These are phyloP conservation scores for Lutraria lutraria DNA, from an alignment of 2,888 invertebrate genomes.

Conservation along the genomic window DNA sequence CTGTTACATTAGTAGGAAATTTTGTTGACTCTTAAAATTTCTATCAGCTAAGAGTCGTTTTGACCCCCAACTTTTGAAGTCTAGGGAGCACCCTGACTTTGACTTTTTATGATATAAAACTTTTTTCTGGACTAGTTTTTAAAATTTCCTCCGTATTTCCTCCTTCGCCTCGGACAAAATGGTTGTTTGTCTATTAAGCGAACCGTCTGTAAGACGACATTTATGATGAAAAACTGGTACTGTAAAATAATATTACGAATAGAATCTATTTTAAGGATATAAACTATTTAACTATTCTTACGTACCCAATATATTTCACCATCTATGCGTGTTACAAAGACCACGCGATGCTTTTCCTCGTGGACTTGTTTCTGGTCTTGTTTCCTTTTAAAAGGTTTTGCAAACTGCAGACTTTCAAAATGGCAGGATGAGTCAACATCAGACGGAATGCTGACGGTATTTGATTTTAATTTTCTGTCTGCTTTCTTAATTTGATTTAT, in stretches of 20 bases:
- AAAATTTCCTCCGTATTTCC: background rate
- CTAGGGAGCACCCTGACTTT: no score
- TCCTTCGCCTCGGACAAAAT: no score
- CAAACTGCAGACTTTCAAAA: constrained; percentile 33
- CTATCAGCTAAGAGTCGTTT: no score
- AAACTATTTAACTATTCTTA: background rate
- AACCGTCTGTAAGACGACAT: no score
- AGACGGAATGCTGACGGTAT: background rate
- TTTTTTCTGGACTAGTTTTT: background rate
- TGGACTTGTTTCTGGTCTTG: constrained; percentile 35
- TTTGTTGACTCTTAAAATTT: no score
- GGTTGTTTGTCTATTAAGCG: no score
- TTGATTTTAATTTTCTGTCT: constrained; percentile 26
- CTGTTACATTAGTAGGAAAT: no score
- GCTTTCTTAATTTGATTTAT: background rate
- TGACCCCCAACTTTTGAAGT: no score
- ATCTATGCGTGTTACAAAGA: constrained; percentile 30
- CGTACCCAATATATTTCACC: constrained; percentile 23
- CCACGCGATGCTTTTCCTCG: constrained; percentile 38
- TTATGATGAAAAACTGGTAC: no score
- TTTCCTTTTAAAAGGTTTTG: constrained; percentile 8
- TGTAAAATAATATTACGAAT: no score
- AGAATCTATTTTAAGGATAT: background rate
- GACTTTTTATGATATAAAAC: background rate
- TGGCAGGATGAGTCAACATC: constrained; percentile 4